phyloP scores from a whole-genome alignment of 2,113 vertebrate genomes.

The Leptobrachium ailaonicum region DNA sequence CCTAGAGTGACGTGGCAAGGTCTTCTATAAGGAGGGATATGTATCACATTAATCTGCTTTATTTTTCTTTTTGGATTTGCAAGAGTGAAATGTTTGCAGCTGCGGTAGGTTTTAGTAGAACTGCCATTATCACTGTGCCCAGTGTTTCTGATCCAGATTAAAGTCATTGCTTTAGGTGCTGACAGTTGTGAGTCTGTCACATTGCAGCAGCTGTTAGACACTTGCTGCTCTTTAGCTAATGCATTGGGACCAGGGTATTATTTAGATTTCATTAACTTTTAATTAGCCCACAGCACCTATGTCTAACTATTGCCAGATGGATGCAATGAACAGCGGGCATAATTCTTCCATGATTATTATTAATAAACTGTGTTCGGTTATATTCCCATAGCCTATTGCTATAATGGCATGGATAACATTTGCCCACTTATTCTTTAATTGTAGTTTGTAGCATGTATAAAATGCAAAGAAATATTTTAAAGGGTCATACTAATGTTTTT shows the following conservation, averaged over 20 bases:
- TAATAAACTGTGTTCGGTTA: constrained; percentile 42
- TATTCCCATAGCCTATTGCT: background rate
- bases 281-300: constrained; percentile 61
- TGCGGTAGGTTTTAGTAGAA: constrained; percentile 51
- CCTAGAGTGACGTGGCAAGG: no score
- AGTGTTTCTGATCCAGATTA: constrained; percentile 54
- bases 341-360: constrained; percentile 39
- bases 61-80: background rate
- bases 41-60: no score
- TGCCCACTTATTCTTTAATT: no score
- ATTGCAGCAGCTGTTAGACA: constrained; percentile 60
- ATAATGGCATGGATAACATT: background rate
- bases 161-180: constrained; percentile 56
- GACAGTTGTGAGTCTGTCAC: constrained; percentile 56
- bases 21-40: no score
- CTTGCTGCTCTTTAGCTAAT: constrained; percentile 59
- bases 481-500: no score
- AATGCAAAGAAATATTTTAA: no score
- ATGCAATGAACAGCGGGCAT: constrained; percentile 50
- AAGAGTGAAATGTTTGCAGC: background rate
- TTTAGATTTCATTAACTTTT: constrained; percentile 69
- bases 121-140: constrained; percentile 55
- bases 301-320: constrained; percentile 61
- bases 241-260: constrained; percentile 57
- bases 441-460: no score